Evolutionary conservation across 2,797 vertebrate genomes (phyloP).

Genomic region (Phalanger gymnotis): DNA sequence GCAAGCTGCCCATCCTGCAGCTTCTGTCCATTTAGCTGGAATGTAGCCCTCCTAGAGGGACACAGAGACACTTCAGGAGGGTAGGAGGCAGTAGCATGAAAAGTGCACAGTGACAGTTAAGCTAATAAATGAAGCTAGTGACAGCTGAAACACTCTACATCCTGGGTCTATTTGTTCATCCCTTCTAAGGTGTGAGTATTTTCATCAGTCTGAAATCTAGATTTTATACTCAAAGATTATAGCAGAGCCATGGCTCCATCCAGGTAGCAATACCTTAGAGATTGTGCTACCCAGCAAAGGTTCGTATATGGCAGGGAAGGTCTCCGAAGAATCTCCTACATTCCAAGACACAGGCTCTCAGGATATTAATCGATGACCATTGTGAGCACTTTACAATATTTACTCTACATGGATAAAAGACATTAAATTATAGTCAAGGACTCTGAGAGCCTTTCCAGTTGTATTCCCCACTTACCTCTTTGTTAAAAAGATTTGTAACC

Average conservation of each 20-base stretch:
- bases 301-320: conserved; percentile 14
- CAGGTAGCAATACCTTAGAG: conserved; percentile 54
- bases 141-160: conserved; percentile 37
- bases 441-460: conserved; percentile 63
- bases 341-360: conserved; percentile 65
- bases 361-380: conserved; percentile 70
- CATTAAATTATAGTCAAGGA: conserved; percentile 72
- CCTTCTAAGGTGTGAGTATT: conserved; percentile 25
- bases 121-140: conserved; percentile 31
- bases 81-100: conserved; percentile 15
- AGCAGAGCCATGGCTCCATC: conserved; percentile 46
- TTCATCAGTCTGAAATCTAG: conserved; percentile 44
- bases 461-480: conserved; percentile 64
- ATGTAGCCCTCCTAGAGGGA: conserved; percentile 8
- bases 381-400: conserved; percentile 63
- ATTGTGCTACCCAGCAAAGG: conserved; percentile 51
- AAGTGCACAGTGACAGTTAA: conserved; percentile 44
- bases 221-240: conserved; percentile 10
- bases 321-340: conserved; percentile 63
- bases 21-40: background rate
- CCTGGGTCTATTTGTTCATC: conserved; percentile 40
- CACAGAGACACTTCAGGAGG: conserved; percentile 6
- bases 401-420: conserved; percentile 54
- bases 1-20: conserved; percentile 36
- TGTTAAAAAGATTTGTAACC: conserved; percentile 73